Conservation (phyloP, 2,797 vertebrate genomes). For the Dallia pectoralis region DNA sequence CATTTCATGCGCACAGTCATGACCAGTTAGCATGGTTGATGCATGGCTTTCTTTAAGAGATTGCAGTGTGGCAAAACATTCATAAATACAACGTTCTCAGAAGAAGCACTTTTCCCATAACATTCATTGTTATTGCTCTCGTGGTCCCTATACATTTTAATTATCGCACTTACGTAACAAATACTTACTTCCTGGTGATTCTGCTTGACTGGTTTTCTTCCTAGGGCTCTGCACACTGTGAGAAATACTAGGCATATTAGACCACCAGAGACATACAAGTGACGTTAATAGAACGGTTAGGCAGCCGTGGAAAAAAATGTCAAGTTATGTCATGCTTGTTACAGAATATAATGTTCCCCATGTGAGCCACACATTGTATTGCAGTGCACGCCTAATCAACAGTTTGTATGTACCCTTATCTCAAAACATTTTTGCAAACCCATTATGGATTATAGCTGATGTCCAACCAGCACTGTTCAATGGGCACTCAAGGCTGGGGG, state of each 20-base stretch:
- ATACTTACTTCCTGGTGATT: slow-evolving; percentile 56
- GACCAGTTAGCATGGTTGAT: neutral
- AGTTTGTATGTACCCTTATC: neutral
- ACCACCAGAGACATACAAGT: slow-evolving; percentile 32
- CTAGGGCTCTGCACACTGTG: slow-evolving; percentile 63
- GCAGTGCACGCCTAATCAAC: neutral
- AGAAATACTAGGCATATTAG: slow-evolving; percentile 49
- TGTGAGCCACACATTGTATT: neutral
- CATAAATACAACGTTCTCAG: neutral
- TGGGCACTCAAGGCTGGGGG: neutral
- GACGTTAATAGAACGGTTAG: slow-evolving; percentile 25
- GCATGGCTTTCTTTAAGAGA: neutral
- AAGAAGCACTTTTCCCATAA: slow-evolving; percentile 4
- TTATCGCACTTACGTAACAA: slow-evolving; percentile 68
- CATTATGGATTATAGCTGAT: neutral
- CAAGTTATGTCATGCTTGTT: slow-evolving; percentile 13
- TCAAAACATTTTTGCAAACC: neutral
- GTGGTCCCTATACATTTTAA: slow-evolving; percentile 65
- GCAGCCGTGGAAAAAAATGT: slow-evolving; percentile 23
- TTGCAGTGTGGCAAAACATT: neutral
- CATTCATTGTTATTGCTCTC: slow-evolving; percentile 50
- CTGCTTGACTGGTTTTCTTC: slow-evolving; percentile 57
- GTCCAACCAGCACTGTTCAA: neutral
- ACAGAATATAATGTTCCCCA: neutral
- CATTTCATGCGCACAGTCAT: neutral